phyloP scores from a whole-genome alignment of 2,888 invertebrate species.

The Plutella xylostella region DNA sequence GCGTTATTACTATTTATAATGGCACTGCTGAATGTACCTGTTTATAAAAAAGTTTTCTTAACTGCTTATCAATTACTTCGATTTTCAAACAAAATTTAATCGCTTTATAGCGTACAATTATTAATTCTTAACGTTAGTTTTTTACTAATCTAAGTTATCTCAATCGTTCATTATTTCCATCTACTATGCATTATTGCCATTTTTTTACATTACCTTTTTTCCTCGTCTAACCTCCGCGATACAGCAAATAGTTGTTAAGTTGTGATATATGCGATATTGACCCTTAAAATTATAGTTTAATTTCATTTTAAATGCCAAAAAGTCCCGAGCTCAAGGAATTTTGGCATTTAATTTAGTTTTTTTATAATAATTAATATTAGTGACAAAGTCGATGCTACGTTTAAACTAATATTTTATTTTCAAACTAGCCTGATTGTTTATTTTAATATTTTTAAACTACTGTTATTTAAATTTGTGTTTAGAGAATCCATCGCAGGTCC shows the following conservation, averaged over 20 bases:
- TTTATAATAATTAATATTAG: constrained; percentile 30
- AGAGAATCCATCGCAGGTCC: constrained; percentile 55
- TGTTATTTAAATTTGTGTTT: constrained; percentile 8
- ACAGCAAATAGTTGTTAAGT: constrained; percentile 61
- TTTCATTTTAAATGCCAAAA: constrained; percentile 47
- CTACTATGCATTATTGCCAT: constrained; percentile 55
- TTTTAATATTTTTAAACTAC: not conserved
- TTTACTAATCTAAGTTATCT: constrained; percentile 39
- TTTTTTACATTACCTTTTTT: constrained; percentile 29
- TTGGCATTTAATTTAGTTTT: constrained; percentile 42
- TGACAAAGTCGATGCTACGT: constrained; percentile 34
- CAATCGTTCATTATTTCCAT: constrained; percentile 35
- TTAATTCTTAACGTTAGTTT: constrained; percentile 4
- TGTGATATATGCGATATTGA: constrained; percentile 66
- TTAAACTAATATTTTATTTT: not conserved
- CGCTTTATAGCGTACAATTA: constrained; percentile 36
- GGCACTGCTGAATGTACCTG: constrained; percentile 67
- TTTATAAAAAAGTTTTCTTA: constrained; percentile 64
- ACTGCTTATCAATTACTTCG: constrained; percentile 50
- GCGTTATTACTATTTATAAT: constrained; percentile 52
- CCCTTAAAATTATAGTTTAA: constrained; percentile 36
- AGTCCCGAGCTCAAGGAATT: constrained; percentile 62
- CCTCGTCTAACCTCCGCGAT: constrained; percentile 37
- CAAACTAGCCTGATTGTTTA: not conserved
- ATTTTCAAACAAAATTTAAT: constrained; percentile 59